A percentile compares a stretch with the other conserved stretches of the same genome.
Evolutionary conservation across 2,888 invertebrate species (phyloP).

Genomic region (Argyresthia goedartella): DNA sequence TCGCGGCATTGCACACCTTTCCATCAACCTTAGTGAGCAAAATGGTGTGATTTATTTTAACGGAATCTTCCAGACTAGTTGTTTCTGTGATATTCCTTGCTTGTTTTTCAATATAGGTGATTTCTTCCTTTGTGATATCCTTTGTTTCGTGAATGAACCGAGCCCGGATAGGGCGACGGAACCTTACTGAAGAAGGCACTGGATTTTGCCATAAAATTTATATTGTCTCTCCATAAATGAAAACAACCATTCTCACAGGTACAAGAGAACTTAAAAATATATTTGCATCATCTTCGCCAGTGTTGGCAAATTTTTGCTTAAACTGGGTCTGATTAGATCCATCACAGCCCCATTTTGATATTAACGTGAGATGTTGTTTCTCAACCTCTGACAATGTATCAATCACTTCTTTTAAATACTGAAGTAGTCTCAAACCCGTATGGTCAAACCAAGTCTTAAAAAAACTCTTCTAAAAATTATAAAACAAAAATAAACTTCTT

Average conservation of each 20-base stretch:
- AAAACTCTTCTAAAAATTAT: too few species aligned
- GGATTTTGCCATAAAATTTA: not conserved
- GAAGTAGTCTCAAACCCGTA: not conserved
- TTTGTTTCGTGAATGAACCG: not conserved
- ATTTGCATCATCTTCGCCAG: not conserved
- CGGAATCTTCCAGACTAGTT: too few species aligned
- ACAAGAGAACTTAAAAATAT: conserved; percentile 1
- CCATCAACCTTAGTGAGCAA: conserved; percentile 22
- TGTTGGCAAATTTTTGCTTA: not conserved
- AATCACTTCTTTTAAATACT: not conserved
- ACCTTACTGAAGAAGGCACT: not conserved
- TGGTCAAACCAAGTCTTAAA: not conserved
- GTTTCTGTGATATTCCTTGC: not conserved
- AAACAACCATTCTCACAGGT: not conserved
- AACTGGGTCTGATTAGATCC: not conserved
- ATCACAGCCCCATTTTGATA: not conserved
- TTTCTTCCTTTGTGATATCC: not conserved
- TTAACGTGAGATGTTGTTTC: not conserved
- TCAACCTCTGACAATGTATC: not conserved
- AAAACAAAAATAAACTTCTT: too few species aligned
- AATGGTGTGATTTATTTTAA: not conserved
- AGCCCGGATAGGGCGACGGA: not conserved
- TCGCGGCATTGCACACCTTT: conserved; percentile 29
- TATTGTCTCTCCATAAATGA: not conserved
- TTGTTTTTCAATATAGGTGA: not conserved